Evolutionary conservation across 2,113 vertebrate species (phyloP).

Genomic region (Chlamydotis undulata): DNA sequence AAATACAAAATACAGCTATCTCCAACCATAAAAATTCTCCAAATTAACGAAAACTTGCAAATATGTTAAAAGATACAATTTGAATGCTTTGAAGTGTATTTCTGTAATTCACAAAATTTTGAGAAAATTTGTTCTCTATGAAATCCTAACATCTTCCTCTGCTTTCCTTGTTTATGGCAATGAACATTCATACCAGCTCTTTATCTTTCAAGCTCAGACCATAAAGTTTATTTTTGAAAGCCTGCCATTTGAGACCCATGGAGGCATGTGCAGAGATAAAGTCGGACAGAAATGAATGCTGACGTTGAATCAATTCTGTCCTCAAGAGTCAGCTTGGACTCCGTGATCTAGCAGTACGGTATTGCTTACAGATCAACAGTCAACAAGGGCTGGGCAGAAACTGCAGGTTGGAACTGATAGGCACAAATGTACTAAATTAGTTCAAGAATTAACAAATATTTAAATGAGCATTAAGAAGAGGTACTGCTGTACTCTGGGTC

Average conservation of each 20-base stretch:
- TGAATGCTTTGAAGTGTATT: slow-evolving; percentile 1
- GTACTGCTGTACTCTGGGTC: too few relatives aligned
- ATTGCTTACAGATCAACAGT: not conserved
- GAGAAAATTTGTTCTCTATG: not conserved
- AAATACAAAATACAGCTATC: slow-evolving; percentile 38
- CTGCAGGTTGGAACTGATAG: not conserved
- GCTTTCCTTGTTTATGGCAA: not conserved
- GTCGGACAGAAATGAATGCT: not conserved
- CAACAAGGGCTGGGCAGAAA: not conserved
- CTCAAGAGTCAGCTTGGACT: not conserved
- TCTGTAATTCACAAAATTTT: slow-evolving; percentile 17
- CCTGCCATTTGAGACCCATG: not conserved
- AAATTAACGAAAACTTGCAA: slow-evolving; percentile 54
- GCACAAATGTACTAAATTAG: not conserved
- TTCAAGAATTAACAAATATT: not conserved
- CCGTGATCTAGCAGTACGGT: not conserved
- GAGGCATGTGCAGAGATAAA: not conserved
- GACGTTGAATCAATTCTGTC: not conserved
- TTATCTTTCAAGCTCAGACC: not conserved
- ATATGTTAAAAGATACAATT: slow-evolving; percentile 25
- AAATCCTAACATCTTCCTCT: not conserved
- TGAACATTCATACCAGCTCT: not conserved
- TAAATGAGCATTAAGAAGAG: not conserved
- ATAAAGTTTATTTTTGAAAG: not conserved
- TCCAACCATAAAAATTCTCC: slow-evolving; percentile 22